These are phyloP conservation scores for Dendrocopos noguchii DNA, from an alignment of 2,113 vertebrate genomes.

Conservation along the genomic window DNA sequence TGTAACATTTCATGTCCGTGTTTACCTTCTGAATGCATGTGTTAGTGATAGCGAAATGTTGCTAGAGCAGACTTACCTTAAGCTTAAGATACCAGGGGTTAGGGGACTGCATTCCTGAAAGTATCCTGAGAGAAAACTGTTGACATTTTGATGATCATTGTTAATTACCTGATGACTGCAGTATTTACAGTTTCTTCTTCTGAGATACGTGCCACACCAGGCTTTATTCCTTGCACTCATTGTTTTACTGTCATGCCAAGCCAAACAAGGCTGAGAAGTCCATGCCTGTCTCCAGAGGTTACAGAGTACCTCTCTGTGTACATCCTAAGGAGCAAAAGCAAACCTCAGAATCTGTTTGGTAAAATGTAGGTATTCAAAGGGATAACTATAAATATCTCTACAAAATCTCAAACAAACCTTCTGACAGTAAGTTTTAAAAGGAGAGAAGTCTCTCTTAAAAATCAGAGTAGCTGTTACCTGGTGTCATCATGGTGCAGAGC, in stretches of 20 bases:
- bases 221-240: rapidly evolving
- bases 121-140: neutral
- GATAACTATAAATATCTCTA: neutral
- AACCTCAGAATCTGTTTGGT: rapidly evolving
- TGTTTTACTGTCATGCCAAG: neutral
- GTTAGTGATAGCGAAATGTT: neutral
- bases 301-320: rapidly evolving
- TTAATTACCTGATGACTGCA: rapidly evolving
- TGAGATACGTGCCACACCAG: neutral
- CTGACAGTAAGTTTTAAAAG: neutral
- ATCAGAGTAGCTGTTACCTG: neutral
- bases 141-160: rapidly evolving
- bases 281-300: rapidly evolving
- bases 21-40: neutral
- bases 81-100: neutral
- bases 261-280: neutral
- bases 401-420: neutral
- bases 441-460: neutral
- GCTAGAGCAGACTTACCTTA: neutral
- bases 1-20: neutral
- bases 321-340: rapidly evolving
- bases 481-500: neutral
- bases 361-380: neutral
- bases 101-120: neutral
- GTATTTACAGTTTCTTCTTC: neutral